These are phyloP conservation scores for Globia sparganii DNA, from an alignment of 2,888 invertebrate genomes.

Conservation along the genomic window DNA sequence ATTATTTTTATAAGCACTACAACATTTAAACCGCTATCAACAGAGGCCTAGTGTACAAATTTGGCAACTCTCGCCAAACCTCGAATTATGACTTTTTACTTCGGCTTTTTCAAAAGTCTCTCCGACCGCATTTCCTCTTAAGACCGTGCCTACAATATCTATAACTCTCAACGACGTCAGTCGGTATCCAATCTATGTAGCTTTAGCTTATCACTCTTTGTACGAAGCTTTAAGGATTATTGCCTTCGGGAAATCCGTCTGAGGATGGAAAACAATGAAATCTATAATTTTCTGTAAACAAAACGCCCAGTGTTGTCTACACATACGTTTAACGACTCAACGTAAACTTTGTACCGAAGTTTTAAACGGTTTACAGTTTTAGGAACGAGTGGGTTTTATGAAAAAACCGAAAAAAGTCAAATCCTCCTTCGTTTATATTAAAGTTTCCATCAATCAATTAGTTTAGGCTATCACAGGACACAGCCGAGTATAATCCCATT, in stretches of 20 bases:
- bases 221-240: constrained; percentile 20
- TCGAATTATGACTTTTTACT: too few species aligned
- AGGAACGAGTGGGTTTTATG: not conserved
- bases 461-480: not conserved
- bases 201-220: constrained; percentile 23
- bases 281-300: not conserved
- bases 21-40: too few species aligned
- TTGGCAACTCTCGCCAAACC: too few species aligned
- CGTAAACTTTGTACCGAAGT: not conserved
- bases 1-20: too few species aligned
- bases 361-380: constrained; percentile 2
- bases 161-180: constrained; percentile 4
- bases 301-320: not conserved
- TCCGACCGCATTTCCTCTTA: too few species aligned
- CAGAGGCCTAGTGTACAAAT: too few species aligned
- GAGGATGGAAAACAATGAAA: constrained; percentile 11
- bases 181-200: not conserved
- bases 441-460: not conserved
- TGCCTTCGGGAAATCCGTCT: not conserved
- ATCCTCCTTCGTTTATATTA: not conserved
- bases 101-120: too few species aligned
- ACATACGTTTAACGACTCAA: not conserved
- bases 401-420: not conserved
- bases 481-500: not conserved
- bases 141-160: constrained; percentile 17